These are phyloP conservation scores for Erinaceus europaeus DNA, from an alignment of 2,113 vertebrate genomes.

Conservation along the genomic window DNA sequence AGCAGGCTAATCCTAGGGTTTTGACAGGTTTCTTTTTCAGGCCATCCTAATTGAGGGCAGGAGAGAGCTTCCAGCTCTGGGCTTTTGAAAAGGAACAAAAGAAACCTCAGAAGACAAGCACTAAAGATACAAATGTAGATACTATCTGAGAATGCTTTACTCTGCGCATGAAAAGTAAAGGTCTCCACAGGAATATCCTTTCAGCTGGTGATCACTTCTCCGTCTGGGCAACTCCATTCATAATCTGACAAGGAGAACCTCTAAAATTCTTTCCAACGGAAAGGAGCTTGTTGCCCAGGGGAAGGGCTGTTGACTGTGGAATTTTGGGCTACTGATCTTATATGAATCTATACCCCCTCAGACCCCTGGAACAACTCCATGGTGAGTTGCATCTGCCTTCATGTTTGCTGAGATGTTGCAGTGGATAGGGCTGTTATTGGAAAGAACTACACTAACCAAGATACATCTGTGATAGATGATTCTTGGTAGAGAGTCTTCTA, in stretches of 20 bases:
- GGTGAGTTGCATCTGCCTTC: not conserved
- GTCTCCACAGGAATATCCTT: not conserved
- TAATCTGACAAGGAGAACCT: not conserved
- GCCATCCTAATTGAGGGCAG: not conserved
- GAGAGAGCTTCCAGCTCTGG: not conserved
- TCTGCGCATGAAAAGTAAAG: not conserved
- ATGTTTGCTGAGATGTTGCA: fast-evolving
- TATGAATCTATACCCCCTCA: not conserved
- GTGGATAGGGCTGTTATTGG: not conserved
- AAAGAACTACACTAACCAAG: not conserved
- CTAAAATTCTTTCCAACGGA: not conserved
- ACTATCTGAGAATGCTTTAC: not conserved
- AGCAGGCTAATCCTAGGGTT: not conserved
- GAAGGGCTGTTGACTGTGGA: not conserved
- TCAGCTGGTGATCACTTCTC: not conserved
- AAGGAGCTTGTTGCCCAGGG: not conserved
- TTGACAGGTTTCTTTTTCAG: not conserved
- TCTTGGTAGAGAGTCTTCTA: no score
- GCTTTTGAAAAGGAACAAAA: not conserved
- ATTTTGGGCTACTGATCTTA: not conserved
- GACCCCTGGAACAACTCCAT: no score
- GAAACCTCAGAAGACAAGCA: not conserved
- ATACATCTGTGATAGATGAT: not conserved
- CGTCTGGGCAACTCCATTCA: not conserved
- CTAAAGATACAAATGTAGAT: not conserved